phyloP scores from a whole-genome alignment of 2,113 vertebrate genomes.

The Falcunculus frontatus region DNA sequence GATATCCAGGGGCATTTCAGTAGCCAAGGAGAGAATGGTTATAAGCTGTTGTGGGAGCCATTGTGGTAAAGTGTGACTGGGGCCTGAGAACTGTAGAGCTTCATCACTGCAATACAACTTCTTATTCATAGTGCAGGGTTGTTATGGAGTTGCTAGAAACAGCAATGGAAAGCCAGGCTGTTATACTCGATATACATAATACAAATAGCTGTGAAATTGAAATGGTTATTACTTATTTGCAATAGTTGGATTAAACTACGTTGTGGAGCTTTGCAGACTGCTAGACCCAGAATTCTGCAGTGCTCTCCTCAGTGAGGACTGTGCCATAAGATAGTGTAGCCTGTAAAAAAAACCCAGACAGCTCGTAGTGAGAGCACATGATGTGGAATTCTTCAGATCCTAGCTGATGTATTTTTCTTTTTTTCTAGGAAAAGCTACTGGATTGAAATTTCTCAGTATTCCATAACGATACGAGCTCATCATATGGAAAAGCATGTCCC shows the following conservation, averaged over 20 bases:
- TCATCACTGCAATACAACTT: not conserved
- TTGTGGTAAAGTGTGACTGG: not conserved
- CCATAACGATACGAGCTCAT: not conserved
- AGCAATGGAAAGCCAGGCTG: not conserved
- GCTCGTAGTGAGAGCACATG: not conserved
- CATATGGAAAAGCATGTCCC: rapidly evolving
- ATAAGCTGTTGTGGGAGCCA: not conserved
- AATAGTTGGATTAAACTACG: not conserved
- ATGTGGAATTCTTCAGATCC: not conserved
- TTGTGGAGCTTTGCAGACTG: not conserved
- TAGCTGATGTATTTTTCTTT: not conserved
- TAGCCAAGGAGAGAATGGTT: not conserved
- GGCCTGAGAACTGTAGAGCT: not conserved
- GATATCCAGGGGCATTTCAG: not conserved
- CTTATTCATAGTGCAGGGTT: not conserved
- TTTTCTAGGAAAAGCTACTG: not conserved
- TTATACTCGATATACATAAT: not conserved
- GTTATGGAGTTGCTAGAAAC: not conserved
- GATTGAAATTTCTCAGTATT: not conserved
- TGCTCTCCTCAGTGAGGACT: not conserved
- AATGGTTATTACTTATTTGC: not conserved
- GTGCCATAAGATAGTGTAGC: not conserved
- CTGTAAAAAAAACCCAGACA: not conserved
- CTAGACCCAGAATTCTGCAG: not conserved
- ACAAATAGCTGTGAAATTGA: not conserved